Conservation (phyloP, 2,888 invertebrate species). For the Macropis europaea region DNA sequence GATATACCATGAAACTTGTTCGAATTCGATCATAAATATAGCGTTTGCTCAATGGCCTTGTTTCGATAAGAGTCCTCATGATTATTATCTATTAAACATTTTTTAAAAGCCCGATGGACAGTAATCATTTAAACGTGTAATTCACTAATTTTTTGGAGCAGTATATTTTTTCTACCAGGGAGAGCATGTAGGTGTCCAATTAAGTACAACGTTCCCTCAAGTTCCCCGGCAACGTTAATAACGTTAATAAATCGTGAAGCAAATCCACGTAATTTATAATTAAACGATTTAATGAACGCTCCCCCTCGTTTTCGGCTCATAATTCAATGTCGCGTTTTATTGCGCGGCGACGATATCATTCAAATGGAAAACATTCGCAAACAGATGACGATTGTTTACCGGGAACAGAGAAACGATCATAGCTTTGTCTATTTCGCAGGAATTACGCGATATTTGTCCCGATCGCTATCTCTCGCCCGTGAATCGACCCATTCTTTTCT, state of each 20-base stretch:
- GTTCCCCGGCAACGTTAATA: too few species aligned
- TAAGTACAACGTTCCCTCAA: neutral
- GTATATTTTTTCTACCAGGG: too few species aligned
- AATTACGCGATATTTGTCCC: slow-evolving; percentile 23
- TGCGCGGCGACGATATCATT: neutral
- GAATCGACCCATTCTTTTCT: slow-evolving; percentile 26
- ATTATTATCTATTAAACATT: too few species aligned
- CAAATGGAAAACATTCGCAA: neutral
- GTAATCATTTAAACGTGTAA: too few species aligned
- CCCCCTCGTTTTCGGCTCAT: neutral
- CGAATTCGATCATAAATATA: too few species aligned
- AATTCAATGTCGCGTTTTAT: neutral
- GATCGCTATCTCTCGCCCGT: slow-evolving; percentile 21
- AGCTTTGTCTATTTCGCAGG: neutral
- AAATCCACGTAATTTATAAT: slow-evolving; percentile 10
- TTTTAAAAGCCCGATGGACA: too few species aligned
- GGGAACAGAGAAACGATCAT: neutral
- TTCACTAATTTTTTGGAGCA: too few species aligned
- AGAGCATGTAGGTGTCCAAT: too few species aligned
- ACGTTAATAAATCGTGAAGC: neutral
- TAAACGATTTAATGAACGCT: neutral
- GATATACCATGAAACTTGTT: too few species aligned
- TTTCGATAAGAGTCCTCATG: too few species aligned
- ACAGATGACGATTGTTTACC: slow-evolving; percentile 37
- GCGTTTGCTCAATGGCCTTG: too few species aligned